Conservation (phyloP, 2,113 vertebrate species). For the Oncorhynchus masou region DNA sequence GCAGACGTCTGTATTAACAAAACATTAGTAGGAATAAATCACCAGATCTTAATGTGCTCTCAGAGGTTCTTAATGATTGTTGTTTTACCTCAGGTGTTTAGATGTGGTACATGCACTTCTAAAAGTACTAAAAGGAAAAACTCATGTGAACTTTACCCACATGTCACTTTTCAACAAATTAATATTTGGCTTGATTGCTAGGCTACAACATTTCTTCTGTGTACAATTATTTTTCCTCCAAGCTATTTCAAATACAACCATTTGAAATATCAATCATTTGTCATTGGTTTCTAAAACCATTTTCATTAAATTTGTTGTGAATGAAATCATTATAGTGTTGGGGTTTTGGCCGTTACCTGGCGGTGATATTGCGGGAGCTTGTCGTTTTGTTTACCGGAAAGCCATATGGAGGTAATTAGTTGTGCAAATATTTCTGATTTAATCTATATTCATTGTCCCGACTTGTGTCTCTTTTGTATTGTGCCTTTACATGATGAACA, state of each 20-base stretch:
- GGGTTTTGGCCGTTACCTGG: constrained; percentile 30
- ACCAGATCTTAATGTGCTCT: constrained; percentile 33
- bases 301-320: constrained; percentile 47
- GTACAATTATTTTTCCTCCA: too few relatives aligned
- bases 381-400: constrained; percentile 48
- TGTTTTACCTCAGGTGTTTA: constrained; percentile 33
- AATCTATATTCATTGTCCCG: constrained; percentile 58
- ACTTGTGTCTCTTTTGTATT: constrained; percentile 35
- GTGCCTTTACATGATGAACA: constrained; percentile 28
- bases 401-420: constrained; percentile 61
- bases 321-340: constrained; percentile 39
- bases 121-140: background rate
- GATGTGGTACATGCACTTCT: constrained; percentile 11
- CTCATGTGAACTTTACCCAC: background rate
- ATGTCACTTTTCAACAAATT: background rate
- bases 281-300: constrained; percentile 38
- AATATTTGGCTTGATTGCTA: too few relatives aligned
- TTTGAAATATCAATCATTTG: constrained; percentile 14
- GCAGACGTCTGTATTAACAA: constrained; percentile 68
- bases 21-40: constrained; percentile 68
- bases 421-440: constrained; percentile 57
- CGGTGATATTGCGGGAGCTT: constrained; percentile 43
- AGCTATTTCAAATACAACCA: background rate
- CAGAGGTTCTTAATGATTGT: constrained; percentile 40
- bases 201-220: background rate